These are phyloP conservation scores for Lithobates sylvaticus DNA, from an alignment of 2,797 vertebrate genomes.

Conservation along the genomic window DNA sequence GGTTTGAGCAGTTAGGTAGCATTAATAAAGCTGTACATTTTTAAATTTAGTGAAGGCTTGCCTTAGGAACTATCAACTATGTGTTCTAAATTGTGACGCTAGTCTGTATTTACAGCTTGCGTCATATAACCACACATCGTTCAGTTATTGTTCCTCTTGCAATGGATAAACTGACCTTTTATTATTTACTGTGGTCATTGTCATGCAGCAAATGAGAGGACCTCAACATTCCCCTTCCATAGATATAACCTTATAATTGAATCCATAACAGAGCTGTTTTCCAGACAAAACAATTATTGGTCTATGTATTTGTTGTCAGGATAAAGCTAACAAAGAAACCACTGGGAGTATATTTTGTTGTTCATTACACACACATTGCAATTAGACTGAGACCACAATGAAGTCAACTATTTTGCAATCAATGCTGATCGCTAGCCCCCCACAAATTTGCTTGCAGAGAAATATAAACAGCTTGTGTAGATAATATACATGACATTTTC, in stretches of 20 bases:
- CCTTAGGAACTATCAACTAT: too few species aligned
- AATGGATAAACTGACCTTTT: slow-evolving; percentile 33
- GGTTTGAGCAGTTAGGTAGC: too few species aligned
- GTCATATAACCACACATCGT: not conserved
- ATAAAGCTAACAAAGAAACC: slow-evolving; percentile 40
- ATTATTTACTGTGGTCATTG: slow-evolving; percentile 31
- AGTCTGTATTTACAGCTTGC: not conserved
- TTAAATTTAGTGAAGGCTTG: too few species aligned
- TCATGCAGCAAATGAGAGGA: slow-evolving; percentile 32
- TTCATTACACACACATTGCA: slow-evolving; percentile 53
- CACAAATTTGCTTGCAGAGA: slow-evolving; percentile 56
- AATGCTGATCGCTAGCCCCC: slow-evolving; percentile 60
- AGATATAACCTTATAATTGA: slow-evolving; percentile 45
- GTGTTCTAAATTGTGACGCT: too few species aligned
- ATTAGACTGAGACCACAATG: slow-evolving; percentile 53
- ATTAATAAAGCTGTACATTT: too few species aligned
- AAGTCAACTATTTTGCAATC: slow-evolving; percentile 60
- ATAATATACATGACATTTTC: slow-evolving; percentile 59
- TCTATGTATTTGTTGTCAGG: slow-evolving; percentile 50
- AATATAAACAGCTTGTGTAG: slow-evolving; percentile 51
- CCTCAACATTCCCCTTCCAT: slow-evolving; percentile 19
- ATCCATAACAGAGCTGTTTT: slow-evolving; percentile 38
- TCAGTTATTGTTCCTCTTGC: not conserved
- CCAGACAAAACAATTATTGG: slow-evolving; percentile 48
- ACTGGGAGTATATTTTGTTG: slow-evolving; percentile 56